Percentiles rank a stretch among this genome's conserved stretches.
These are phyloP conservation scores for Malurus alboscapulatus DNA, from an alignment of 2,113 vertebrate genomes.

Conservation along the genomic window DNA sequence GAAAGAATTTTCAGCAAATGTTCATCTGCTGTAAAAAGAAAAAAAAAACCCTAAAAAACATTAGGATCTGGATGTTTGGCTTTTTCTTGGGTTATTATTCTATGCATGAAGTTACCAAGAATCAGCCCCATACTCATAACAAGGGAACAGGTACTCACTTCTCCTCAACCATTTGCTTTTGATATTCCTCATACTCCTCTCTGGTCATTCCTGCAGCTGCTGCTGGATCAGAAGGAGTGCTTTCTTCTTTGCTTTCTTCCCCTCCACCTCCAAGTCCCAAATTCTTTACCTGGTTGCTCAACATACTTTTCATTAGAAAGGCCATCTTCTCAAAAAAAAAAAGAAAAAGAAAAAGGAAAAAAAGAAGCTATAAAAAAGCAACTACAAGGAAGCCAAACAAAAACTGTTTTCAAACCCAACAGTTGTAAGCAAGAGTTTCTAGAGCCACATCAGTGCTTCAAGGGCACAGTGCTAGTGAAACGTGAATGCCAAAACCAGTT, in stretches of 20 bases:
- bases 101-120: neutral
- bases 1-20: neutral
- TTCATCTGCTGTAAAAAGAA: neutral
- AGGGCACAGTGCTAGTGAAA: constrained; percentile 79
- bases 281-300: constrained; percentile 90
- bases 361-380: neutral
- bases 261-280: constrained; percentile 88
- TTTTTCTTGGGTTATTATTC: neutral
- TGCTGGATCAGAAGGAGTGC: constrained; percentile 84
- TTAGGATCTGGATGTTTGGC: neutral
- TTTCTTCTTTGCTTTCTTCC: constrained; percentile 87
- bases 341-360: too few relatives aligned
- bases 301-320: constrained; percentile 94
- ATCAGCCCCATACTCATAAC: neutral
- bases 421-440: constrained; percentile 63
- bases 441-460: constrained; percentile 73
- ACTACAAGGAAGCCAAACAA: neutral
- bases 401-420: neutral
- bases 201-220: constrained; percentile 92
- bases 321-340: constrained; percentile 75
- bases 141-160: constrained; percentile 85
- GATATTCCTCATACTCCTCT: constrained; percentile 96
- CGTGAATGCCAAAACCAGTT: constrained; percentile 77
- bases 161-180: constrained; percentile 96
- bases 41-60: too few relatives aligned